These are phyloP conservation scores for Dromius quadrimaculatus DNA, from an alignment of 2,888 invertebrate species.

Conservation along the genomic window DNA sequence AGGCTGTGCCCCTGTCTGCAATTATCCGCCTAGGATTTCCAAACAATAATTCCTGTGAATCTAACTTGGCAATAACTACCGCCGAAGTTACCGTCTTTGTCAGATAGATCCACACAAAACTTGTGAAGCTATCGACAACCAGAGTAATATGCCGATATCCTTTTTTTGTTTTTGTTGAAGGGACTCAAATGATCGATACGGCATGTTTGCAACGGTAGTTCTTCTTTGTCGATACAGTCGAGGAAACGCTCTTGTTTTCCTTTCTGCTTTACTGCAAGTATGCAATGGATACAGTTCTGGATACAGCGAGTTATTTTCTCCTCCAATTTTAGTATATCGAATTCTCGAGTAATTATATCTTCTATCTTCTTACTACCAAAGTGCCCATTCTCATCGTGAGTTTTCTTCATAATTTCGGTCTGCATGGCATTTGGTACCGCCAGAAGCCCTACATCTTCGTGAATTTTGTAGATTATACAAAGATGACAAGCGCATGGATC, in stretches of 20 bases:
- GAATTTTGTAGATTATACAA: no score
- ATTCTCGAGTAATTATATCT: constrained; percentile 54
- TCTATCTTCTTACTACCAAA: constrained; percentile 54
- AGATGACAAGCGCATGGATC: no score
- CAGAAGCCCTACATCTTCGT: no score
- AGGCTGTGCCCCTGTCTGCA: constrained; percentile 56
- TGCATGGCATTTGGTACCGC: constrained; percentile 53
- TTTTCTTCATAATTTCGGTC: constrained; percentile 51
- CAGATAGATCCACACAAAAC: constrained; percentile 60
- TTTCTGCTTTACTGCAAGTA: constrained; percentile 57
- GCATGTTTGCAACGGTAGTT: constrained; percentile 58
- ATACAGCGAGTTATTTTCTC: constrained; percentile 53
- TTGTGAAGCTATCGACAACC: constrained; percentile 60
- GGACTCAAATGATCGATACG: constrained; percentile 61
- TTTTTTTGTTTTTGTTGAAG: constrained; percentile 58
- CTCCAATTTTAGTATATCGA: constrained; percentile 54
- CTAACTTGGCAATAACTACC: constrained; percentile 56
- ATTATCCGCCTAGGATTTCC: constrained; percentile 56
- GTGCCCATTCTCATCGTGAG: constrained; percentile 52
- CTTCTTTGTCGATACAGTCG: constrained; percentile 58
- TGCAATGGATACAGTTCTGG: constrained; percentile 57
- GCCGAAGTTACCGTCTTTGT: constrained; percentile 58
- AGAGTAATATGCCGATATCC: constrained; percentile 59
- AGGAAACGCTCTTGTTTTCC: constrained; percentile 59
- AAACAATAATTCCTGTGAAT: constrained; percentile 54